Evolutionary conservation across 2,797 vertebrate species (phyloP).

Genomic region (Enteromius afrohamiltoni): DNA sequence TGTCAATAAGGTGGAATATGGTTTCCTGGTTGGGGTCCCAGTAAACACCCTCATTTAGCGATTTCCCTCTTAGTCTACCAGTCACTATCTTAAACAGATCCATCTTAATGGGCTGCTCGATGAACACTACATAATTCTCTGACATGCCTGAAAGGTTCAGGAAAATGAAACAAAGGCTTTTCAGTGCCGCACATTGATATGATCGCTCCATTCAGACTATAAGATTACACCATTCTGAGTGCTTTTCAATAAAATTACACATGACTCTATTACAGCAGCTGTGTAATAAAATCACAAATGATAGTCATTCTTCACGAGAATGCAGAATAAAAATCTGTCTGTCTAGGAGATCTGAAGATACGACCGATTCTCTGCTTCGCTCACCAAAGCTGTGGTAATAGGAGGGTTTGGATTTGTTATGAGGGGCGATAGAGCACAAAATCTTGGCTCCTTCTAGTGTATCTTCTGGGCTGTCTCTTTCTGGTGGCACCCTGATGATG

Average conservation of each 20-base stretch:
- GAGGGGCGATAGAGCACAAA: slow-evolving; percentile 85
- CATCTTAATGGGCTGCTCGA: slow-evolving; percentile 91
- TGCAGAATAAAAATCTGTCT: not conserved
- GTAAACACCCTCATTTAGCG: slow-evolving; percentile 80
- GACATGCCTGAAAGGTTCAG: slow-evolving; percentile 85
- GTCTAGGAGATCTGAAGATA: not conserved
- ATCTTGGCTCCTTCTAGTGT: slow-evolving; percentile 83
- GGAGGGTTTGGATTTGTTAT: slow-evolving; percentile 83
- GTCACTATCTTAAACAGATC: slow-evolving; percentile 86
- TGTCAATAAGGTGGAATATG: slow-evolving; percentile 86
- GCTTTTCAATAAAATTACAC: not conserved
- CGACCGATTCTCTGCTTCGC: slow-evolving; percentile 27
- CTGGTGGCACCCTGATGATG: slow-evolving; percentile 86
- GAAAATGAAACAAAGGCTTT: not conserved
- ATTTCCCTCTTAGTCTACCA: slow-evolving; percentile 79
- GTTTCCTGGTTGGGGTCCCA: slow-evolving; percentile 89
- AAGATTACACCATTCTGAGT: slow-evolving; percentile 4
- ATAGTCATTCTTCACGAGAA: not conserved
- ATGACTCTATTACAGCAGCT: not conserved
- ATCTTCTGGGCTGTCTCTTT: slow-evolving; percentile 71
- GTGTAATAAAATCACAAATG: not conserved
- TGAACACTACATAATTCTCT: slow-evolving; percentile 91
- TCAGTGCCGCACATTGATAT: not conserved
- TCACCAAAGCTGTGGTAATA: slow-evolving; percentile 98
- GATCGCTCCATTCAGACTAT: not conserved